Evolutionary conservation across 2,888 invertebrate species (phyloP).

Genomic region (Odiellus spinosus): DNA sequence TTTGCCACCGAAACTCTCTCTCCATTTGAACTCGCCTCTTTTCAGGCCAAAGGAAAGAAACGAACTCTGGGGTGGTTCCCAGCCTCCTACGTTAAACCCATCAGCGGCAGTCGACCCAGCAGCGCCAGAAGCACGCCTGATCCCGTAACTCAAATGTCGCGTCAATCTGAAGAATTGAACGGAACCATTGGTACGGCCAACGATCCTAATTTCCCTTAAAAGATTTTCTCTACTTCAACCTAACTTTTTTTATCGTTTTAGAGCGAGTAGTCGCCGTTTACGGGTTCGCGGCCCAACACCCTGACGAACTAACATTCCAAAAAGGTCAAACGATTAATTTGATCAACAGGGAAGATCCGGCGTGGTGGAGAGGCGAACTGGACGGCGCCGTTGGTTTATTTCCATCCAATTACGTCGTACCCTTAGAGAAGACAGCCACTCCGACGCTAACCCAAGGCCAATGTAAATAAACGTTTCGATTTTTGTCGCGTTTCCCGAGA

Average conservation of each 20-base stretch:
- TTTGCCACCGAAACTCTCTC: neutral
- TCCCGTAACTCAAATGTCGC: slow-evolving; percentile 5
- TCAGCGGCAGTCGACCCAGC: slow-evolving; percentile 22
- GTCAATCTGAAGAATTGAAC: slow-evolving; percentile 5
- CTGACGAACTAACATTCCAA: slow-evolving; percentile 81
- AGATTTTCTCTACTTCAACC: neutral
- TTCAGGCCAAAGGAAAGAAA: slow-evolving; percentile 53
- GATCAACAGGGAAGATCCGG: slow-evolving; percentile 77
- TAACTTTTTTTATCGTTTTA: slow-evolving; percentile 25
- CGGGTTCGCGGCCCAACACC: slow-evolving; percentile 83
- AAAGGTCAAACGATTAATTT: slow-evolving; percentile 82
- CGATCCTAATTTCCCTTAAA: neutral
- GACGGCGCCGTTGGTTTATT: slow-evolving; percentile 79
- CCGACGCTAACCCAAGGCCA: slow-evolving; percentile 6
- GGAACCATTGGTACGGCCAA: slow-evolving; percentile 1
- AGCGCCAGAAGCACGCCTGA: slow-evolving; percentile 30
- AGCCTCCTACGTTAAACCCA: slow-evolving; percentile 78
- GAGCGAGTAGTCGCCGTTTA: slow-evolving; percentile 84
- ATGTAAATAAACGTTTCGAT: slow-evolving; percentile 10
- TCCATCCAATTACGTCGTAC: slow-evolving; percentile 86
- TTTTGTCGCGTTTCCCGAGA: neutral
- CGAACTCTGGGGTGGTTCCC: slow-evolving; percentile 98
- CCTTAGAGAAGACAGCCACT: slow-evolving; percentile 19
- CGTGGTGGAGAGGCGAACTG: slow-evolving; percentile 94
- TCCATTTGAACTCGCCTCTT: neutral